A percentile compares a stretch with the other conserved stretches of the same genome.
These are phyloP conservation scores for Nesometra sesokonis DNA, from an alignment of 35 echinoderm and acorn worm species.

Conservation along the genomic window DNA sequence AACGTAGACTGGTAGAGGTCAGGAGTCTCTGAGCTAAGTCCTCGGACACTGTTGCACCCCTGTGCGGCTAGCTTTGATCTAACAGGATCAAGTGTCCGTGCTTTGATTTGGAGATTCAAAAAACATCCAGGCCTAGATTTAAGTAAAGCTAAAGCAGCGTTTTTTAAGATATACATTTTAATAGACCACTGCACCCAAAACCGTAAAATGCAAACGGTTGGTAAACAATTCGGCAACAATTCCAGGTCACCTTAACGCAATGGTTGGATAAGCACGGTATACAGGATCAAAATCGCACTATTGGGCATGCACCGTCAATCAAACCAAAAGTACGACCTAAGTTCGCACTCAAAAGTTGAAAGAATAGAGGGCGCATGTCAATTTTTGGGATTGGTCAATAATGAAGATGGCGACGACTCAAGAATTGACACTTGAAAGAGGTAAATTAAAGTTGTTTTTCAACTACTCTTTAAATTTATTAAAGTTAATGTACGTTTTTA, in stretches of 20 bases:
- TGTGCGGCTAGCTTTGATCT: not conserved
- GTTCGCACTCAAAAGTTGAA: not conserved
- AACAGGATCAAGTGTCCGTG: not conserved
- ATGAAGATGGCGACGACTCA: conserved; percentile 50
- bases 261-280: too few relatives aligned
- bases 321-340: not conserved
- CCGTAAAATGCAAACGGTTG: too few relatives aligned
- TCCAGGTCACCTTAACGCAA: too few relatives aligned
- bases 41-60: not conserved
- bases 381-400: not conserved
- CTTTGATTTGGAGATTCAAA: not conserved
- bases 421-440: conserved; percentile 55
- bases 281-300: too few relatives aligned
- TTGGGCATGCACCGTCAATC: too few relatives aligned
- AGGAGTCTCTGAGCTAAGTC: conserved; percentile 2
- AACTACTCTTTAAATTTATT: too few relatives aligned
- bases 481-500: too few relatives aligned
- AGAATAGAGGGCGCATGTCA: not conserved
- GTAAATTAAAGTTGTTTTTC: conserved; percentile 38
- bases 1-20: not conserved
- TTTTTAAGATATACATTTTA: not conserved
- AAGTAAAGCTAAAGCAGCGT: not conserved
- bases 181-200: not conserved
- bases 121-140: not conserved
- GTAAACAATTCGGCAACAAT: too few relatives aligned